Base-by-base conservation (phyloP, 2,888 invertebrate genomes). In the Axea sp. region DNA sequence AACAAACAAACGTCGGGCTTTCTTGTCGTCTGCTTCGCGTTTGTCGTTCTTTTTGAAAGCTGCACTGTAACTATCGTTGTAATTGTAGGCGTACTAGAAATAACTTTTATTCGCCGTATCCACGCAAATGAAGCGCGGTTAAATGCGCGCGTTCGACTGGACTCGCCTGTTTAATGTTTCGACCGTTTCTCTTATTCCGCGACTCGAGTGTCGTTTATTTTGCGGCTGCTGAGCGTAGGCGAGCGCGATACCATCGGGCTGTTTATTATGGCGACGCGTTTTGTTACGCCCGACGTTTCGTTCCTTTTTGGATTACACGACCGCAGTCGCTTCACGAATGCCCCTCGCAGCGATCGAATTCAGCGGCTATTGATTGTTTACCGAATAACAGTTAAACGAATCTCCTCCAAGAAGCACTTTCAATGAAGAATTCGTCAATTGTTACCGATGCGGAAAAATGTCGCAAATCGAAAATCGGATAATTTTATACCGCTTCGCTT, bases 81-180 rank as follows among this genome's bases (percentile, higher is more conserved):
- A n/a, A n/a, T n/a, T n/a, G n/a, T n/a, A n/a, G n/a, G n/a, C n/a
- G n/a, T n/a, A n/a, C 17, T 9, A 53, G 37, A 53, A 53, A 53
- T 53, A 53, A 53, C 26, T 53, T 53, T 37, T 12, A 51, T 51
- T 22, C 51, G 33, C 14, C 24, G 22, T 35, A 51, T 35, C 51
- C 51, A 51, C 51, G 51, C 35, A 35, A 51, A n/a, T n/a, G n/a
- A n/a, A n/a, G n/a, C n/a, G 24, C 22, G 51, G 19, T 51, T 51
- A 14, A 51, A 33, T 7, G 49, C 33, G 28, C 22, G 41, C 39
- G 30, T 30, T 45, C 41, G 57, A 57, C 57, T 57, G 57, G 55
- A 47, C 65, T 37, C 43, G 31, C 14, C 55, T 39, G 43, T 53
- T 55, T 55, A 55, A 65, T 55, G 55, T 41, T 67, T 67, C 57